Percentiles rank a stretch among this genome's conserved stretches.
These are phyloP conservation scores for Chaetodon trifascialis DNA, from an alignment of 2,113 vertebrate species.

Conservation along the genomic window DNA sequence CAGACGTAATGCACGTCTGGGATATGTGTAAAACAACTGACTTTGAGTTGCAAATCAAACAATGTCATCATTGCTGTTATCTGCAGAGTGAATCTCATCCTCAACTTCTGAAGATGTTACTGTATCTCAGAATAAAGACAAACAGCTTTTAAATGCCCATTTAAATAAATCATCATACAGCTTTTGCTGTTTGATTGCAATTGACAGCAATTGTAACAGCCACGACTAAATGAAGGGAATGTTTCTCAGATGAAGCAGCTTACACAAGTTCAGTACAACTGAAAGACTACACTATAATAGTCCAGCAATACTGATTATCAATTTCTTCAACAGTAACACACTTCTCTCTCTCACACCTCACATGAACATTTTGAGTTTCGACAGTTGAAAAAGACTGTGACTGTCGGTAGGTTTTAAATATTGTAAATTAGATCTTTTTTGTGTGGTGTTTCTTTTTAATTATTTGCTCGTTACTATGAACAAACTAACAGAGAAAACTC, in stretches of 20 bases:
- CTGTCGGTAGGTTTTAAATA: constrained; percentile 44
- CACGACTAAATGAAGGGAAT: not conserved
- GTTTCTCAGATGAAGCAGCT: not conserved
- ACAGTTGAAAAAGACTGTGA: constrained; percentile 32
- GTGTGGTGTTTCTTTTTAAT: constrained; percentile 8
- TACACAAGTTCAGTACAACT: not conserved
- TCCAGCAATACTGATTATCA: not conserved
- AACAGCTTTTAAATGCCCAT: not conserved
- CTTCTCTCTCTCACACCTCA: constrained; percentile 14
- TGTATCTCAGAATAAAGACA: not conserved
- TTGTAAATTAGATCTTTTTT: constrained; percentile 46
- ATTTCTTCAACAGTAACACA: not conserved
- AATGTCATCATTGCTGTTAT: not conserved
- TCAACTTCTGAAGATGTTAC: not conserved
- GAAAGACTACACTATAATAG: not conserved
- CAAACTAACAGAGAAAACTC: too few species aligned
- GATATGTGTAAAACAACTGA: not conserved
- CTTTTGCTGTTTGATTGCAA: not conserved
- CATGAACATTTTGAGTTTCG: constrained; percentile 31
- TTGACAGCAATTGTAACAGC: not conserved
- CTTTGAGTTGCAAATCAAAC: not conserved
- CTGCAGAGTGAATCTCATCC: not conserved
- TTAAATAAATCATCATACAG: constrained; percentile 3
- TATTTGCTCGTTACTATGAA: constrained; percentile 20
- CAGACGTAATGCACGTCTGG: not conserved